Conservation (phyloP, 1,140 invertebrate species). For the Daktulosphaira vitifoliae region DNA sequence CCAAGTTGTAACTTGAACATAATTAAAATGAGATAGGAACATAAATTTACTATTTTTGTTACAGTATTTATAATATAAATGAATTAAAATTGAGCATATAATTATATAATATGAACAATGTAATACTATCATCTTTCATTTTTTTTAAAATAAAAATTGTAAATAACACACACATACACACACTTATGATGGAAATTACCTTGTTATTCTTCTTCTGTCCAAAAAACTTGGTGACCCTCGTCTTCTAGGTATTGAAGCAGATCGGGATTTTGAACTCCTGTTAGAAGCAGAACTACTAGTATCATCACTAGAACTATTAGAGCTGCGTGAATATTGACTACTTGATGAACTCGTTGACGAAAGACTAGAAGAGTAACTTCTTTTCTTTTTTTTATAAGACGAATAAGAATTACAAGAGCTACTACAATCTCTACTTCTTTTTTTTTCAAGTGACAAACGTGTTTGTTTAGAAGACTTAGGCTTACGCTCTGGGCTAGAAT, state of each 20-base stretch:
- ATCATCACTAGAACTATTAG: not conserved
- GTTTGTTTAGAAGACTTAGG: constrained; percentile 14
- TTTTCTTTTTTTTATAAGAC: constrained; percentile 16
- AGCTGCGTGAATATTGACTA: constrained; percentile 6
- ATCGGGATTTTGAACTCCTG: constrained; percentile 40
- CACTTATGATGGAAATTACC: constrained; percentile 44
- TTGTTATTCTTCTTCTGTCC: constrained; percentile 54
- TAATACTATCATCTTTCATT: constrained; percentile 25
- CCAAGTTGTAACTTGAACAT: constrained; percentile 28
- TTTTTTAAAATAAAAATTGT: constrained; percentile 16
- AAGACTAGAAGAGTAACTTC: constrained; percentile 9
- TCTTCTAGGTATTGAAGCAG: constrained; percentile 50
- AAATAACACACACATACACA: constrained; percentile 19
- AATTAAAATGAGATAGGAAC: constrained; percentile 34
- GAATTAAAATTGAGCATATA: constrained; percentile 20
- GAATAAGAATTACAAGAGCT: not conserved
- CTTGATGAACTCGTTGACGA: constrained; percentile 25
- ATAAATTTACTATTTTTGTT: constrained; percentile 32
- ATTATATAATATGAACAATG: constrained; percentile 19
- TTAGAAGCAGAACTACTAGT: constrained; percentile 19
- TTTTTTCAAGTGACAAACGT: constrained; percentile 9
- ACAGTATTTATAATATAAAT: constrained; percentile 12
- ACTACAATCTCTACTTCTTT: constrained; percentile 13
- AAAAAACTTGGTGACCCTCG: constrained; percentile 54
- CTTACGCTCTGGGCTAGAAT: constrained; percentile 20